Conservation (phyloP, 1,140 invertebrate genomes). For the Zaprionus inermis region DNA sequence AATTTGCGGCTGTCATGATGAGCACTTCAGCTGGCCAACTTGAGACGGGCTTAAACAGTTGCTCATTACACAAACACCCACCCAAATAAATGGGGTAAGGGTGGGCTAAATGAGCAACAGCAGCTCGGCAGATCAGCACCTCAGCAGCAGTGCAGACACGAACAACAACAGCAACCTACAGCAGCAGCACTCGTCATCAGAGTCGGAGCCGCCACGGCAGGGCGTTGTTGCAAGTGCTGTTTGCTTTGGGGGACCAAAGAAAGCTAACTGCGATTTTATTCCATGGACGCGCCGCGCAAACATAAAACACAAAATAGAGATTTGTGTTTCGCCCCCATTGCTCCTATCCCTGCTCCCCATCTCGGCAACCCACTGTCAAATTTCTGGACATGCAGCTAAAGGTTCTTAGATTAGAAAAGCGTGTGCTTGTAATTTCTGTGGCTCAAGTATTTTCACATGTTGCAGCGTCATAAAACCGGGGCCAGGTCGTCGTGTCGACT, state of each 20-base stretch:
- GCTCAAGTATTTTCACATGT: conserved; percentile 77
- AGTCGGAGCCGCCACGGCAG: conserved; percentile 32
- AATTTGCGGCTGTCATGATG: conserved; percentile 76
- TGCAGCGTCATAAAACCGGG: conserved; percentile 60
- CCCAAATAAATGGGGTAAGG: conserved; percentile 52
- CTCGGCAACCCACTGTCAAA: conserved; percentile 63
- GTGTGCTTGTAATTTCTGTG: conserved; percentile 72
- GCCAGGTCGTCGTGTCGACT: conserved; percentile 69
- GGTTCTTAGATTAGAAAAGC: conserved; percentile 82
- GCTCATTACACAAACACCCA: conserved; percentile 54
- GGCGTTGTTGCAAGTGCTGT: conserved; percentile 51
- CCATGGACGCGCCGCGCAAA: conserved; percentile 50
- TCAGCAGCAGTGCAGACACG: conserved; percentile 50
- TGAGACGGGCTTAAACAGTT: conserved; percentile 54
- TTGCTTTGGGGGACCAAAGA: conserved; percentile 52
- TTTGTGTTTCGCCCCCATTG: conserved; percentile 35
- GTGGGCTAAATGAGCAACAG: conserved; percentile 42
- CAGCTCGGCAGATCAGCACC: conserved; percentile 38
- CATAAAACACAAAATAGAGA: conserved; percentile 64
- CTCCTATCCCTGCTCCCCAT: not conserved
- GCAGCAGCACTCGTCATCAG: conserved; percentile 43
- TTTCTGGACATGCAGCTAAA: conserved; percentile 76
- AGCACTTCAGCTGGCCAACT: conserved; percentile 70
- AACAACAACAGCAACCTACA: conserved; percentile 46
- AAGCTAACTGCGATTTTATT: conserved; percentile 65